A percentile compares a stretch with the other conserved stretches of the same genome.
phyloP scores from a whole-genome alignment of 2,113 vertebrate genomes.

The Clupea harengus region DNA sequence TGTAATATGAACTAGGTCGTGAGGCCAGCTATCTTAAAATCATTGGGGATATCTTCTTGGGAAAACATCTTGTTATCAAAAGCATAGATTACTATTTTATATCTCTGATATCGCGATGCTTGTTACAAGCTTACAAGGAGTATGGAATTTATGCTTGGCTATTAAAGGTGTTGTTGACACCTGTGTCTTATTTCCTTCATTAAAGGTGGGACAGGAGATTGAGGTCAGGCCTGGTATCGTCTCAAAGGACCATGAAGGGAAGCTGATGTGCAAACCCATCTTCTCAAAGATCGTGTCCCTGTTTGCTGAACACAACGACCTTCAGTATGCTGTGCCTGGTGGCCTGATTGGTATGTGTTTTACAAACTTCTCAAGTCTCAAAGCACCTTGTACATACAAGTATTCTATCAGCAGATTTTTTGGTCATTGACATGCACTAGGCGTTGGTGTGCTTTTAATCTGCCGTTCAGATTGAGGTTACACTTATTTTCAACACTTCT shows the following conservation, averaged over 20 bases:
- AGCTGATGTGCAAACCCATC: slow-evolving; percentile 99
- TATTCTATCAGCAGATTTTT: not conserved
- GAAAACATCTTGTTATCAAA: too few species aligned
- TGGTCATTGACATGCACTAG: not conserved
- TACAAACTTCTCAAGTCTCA: not conserved
- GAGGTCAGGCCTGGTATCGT: slow-evolving; percentile 97
- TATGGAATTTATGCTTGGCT: not conserved
- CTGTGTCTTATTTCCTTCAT: slow-evolving; percentile 19
- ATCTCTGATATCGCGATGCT: too few species aligned
- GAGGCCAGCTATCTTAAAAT: not conserved
- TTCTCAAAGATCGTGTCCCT: slow-evolving; percentile 99
- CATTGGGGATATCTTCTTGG: too few species aligned
- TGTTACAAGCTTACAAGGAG: not conserved
- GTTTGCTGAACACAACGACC: slow-evolving; percentile 96
- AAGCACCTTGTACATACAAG: not conserved
- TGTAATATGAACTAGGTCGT: not conserved
- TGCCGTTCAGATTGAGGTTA: not conserved
- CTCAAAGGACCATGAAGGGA: slow-evolving; percentile 97
- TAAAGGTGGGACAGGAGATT: slow-evolving; percentile 94
- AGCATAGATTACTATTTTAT: too few species aligned
- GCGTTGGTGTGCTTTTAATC: not conserved
- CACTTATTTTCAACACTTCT: not conserved
- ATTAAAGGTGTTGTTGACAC: not conserved
- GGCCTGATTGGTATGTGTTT: slow-evolving; percentile 82
- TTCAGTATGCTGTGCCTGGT: slow-evolving; percentile 94